Percentiles rank a stretch among this genome's conserved stretches.
Conservation (phyloP, 2,113 vertebrate species). For the Engraulis encrasicolus region DNA sequence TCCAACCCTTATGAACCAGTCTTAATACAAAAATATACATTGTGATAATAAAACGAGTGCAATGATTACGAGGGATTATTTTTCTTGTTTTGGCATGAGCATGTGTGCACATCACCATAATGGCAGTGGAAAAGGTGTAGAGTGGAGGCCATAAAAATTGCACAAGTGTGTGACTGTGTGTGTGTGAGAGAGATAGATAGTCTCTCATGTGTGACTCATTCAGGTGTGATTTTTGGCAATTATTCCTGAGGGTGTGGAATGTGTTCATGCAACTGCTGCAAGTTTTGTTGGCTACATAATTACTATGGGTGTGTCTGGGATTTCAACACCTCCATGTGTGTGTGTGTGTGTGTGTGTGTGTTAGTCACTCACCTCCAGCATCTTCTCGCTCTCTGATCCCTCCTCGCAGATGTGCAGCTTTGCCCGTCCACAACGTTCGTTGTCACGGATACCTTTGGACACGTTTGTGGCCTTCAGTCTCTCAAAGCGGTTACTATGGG, state of each 20-base stretch:
- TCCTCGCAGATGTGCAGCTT: slow-evolving; percentile 74
- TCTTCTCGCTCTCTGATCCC: slow-evolving; percentile 57
- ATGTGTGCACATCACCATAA: background rate
- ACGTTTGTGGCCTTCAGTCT: slow-evolving; percentile 71
- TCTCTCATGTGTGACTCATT: background rate
- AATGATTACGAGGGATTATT: background rate
- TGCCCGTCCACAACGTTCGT: slow-evolving; percentile 75
- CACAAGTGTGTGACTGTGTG: background rate
- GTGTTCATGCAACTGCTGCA: too few species aligned
- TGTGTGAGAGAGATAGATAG: background rate
- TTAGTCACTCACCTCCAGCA: slow-evolving; percentile 59
- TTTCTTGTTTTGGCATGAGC: background rate
- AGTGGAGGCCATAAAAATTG: background rate
- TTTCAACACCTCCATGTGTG: background rate
- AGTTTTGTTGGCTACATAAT: background rate
- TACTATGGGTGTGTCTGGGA: background rate
- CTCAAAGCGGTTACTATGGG: slow-evolving; percentile 73
- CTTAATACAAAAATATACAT: too few species aligned
- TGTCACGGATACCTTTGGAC: slow-evolving; percentile 76
- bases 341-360: slow-evolving; percentile 18
- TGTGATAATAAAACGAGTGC: background rate
- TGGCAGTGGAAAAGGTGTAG: background rate
- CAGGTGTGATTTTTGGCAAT: background rate
- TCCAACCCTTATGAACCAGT: too few species aligned
- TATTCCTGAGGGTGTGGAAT: too few species aligned